These are phyloP conservation scores for Pungitius pungitius DNA, from an alignment of 2,113 vertebrate genomes.

Conservation along the genomic window DNA sequence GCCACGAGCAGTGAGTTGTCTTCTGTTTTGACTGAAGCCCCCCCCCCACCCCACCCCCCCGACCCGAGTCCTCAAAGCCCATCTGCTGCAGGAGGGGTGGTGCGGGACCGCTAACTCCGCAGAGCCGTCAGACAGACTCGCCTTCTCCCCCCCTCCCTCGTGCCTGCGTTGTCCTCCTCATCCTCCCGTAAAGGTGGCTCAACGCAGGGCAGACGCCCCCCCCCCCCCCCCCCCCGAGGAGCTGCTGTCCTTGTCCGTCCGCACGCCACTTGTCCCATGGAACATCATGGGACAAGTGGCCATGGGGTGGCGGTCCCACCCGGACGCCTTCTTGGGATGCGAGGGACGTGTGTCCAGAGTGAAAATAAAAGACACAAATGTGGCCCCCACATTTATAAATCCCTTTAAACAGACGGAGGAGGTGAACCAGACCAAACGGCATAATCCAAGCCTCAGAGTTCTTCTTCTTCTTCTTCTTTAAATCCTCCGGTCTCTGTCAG, in stretches of 20 bases:
- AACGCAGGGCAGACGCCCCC: constrained; percentile 24
- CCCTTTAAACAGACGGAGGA: constrained; percentile 30
- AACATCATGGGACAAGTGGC: constrained; percentile 36
- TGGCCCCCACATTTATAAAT: constrained; percentile 57
- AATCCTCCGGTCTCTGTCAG: background rate
- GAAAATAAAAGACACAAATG: constrained; percentile 57
- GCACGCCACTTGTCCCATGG: constrained; percentile 15
- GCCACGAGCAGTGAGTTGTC: constrained; percentile 68
- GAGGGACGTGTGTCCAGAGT: constrained; percentile 54
- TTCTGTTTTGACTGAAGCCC: constrained; percentile 68
- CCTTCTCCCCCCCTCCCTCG: constrained; percentile 1
- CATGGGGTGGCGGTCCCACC: constrained; percentile 33
- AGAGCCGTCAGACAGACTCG: constrained; percentile 50
- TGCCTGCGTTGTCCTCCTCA: constrained; percentile 15
- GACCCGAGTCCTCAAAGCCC: constrained; percentile 55
- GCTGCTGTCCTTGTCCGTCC: constrained; percentile 40
- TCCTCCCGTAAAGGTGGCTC: constrained; percentile 19
- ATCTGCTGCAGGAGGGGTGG: constrained; percentile 61
- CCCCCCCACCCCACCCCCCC: constrained; percentile 5
- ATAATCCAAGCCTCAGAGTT: constrained; percentile 4
- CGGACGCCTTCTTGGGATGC: constrained; percentile 27
- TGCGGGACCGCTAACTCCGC: constrained; percentile 60
- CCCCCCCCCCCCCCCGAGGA: no score
- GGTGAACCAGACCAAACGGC: constrained; percentile 55
- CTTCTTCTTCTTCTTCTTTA: background rate